Evolutionary conservation across 2,888 invertebrate genomes (phyloP), one percentile per base, ranked within the genome.

Genomic region (Lasioglossum morio): DNA sequence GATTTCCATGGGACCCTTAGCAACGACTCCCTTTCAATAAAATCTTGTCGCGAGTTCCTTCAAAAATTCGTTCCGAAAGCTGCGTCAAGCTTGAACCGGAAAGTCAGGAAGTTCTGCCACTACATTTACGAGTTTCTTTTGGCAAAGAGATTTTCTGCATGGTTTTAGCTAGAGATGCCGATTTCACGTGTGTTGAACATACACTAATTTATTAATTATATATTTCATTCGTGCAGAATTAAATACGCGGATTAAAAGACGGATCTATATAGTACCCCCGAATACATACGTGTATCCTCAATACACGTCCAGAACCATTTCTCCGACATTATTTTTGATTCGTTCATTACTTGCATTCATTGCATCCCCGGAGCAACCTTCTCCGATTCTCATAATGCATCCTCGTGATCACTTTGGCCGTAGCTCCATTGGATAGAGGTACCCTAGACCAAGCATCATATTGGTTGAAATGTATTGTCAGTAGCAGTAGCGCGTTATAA

Each of bases 111-210:
- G 30, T 60, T 4, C 43, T 43, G 43, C 43, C 16, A 19, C 34
- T 27, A 14, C 60, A 5, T 34, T 19, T 16, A 66, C 34, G 23
- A 37, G 23, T 37, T 74, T 60, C 19, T 23, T 27, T 53, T 40
- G 37, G 34, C 12, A 14, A 60, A 74, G n/a, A 23, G 72, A 19
- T 69, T 34, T 69, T 34, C 46, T 81, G 81, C 87, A 88, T 88
- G 40, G 57, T 53, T 37, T 43, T 27, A 1, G 0, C 40, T 12
- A 0, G 40, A 0, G 40, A 43, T 43, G 0, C 40, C 40, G 2
- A 12, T 43, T 43, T 12, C 40, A 2, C 40, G 40, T 43, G 40
- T 43, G 12, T 43, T 12, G 40, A 12, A 43, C 2, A 43, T 12
- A 12, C 2, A 43, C 40, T 2, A 34, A 34, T 34, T 34, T 34